phyloP scores from a whole-genome alignment of 2,888 invertebrate species.

The Drosophila neonasuta region DNA sequence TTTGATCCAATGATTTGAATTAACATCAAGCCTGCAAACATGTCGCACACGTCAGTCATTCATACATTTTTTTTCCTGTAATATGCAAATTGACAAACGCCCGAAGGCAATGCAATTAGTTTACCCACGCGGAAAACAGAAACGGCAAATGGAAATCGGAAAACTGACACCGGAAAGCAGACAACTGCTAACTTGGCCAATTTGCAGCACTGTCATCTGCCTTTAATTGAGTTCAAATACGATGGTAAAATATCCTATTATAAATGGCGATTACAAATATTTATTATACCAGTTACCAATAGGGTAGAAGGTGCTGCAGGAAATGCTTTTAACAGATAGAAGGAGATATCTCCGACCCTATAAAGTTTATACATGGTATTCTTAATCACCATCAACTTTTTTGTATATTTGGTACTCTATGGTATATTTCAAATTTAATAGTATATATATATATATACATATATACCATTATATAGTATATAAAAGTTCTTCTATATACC shows the following conservation, averaged over 20 bases:
- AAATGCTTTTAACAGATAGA: too few species aligned
- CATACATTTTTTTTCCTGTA: constrained; percentile 4
- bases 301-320: too few species aligned
- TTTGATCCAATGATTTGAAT: constrained; percentile 58
- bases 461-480: too few species aligned
- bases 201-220: constrained; percentile 10
- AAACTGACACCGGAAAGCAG: constrained; percentile 16
- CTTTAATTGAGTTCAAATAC: constrained; percentile 20
- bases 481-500: too few species aligned
- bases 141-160: constrained; percentile 10
- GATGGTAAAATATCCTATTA: neutral
- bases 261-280: too few species aligned
- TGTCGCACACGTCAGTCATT: constrained; percentile 46
- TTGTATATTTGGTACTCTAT: too few species aligned
- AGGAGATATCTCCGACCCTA: too few species aligned
- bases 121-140: constrained; percentile 44
- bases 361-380: too few species aligned
- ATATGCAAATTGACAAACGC: constrained; percentile 26
- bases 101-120: constrained; percentile 30
- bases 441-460: too few species aligned
- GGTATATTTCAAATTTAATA: too few species aligned
- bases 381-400: too few species aligned
- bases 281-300: too few species aligned
- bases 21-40: constrained; percentile 37
- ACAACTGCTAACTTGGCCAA: constrained; percentile 21